Evolutionary conservation across 2,797 vertebrate species (phyloP), one percentile per base, ranked within the genome.

Genomic region (Chloroceryle inda): DNA sequence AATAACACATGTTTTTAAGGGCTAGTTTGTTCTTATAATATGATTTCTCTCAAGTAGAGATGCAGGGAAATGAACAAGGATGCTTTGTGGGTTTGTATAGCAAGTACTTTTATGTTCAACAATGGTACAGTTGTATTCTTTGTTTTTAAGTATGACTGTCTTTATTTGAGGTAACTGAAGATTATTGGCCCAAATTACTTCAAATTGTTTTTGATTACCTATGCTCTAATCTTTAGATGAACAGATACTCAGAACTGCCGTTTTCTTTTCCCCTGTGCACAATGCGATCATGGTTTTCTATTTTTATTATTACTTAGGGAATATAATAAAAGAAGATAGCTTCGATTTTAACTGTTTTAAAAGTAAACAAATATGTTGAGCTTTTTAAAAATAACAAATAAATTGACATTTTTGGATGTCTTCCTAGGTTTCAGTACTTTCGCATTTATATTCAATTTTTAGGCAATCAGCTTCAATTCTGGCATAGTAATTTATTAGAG

Each of bases 121-220:
- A 92, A 82, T 23, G n/a, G 63, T 75, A 77, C 50, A 96, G 50
- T 83, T 92, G 19, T 58, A 76, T 78, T 94, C 85, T 91, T 80
- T 94, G 37, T 49, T 58, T 96, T 80, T 92, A 85, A 88, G 79
- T 96, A 47, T 95, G 68, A 81, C 66, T 88, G 93, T 88, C 93
- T 97, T 97, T 92, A 93, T 96, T 96, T 96, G 69, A 91, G 53
- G 52, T 85, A 97, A 97, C 85, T 94, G 64, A 96, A 96, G 87
- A 97, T 96, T 97, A 96, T 94, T 76, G 89, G 91, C 74, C 94
- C 85, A 94, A 97, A 97, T 95, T 85, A 85, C 93, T 97, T 97
- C 49, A 85, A 97, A 97, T 92, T 94, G 82, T 3, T 96, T 97
- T 95, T 92, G 75, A 97, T 96, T 97, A 97, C 69, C 78, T 85